Base-by-base conservation (phyloP, 2,113 vertebrate genomes). In the Ornithorhynchus anatinus region DNA sequence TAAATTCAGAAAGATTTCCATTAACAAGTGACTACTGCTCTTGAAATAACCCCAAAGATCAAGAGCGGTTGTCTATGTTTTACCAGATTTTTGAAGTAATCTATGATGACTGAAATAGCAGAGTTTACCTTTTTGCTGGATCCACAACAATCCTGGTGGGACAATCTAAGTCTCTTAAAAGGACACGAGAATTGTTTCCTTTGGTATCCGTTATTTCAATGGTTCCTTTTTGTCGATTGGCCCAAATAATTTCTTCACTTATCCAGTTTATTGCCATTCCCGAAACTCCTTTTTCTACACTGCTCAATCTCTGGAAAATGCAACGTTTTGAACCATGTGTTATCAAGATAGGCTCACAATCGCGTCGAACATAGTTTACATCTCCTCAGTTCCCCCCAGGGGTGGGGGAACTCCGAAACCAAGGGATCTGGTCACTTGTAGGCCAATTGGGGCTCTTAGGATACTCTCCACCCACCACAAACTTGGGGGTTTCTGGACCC, bases 211-310 rank as follows among this genome's bases (percentile, higher is more conserved):
- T 94, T 39, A 57, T 89, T 75, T 94, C 94, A 80, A 99, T 94
- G 50, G 86, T 93, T 82, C 96, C 95, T 76, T 94, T 94, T 69
- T 93, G 89, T 39, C 67, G 89, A 57, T 93, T 94, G 71, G 92
- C 93, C 95, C 96, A 97, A 44, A 96, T 92, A 40, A 98, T 66
- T 20, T 85, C 69, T 69, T 93, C 94, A 79, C 92, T 90, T 84
- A 97, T 88, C 96, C 96, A 99, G 77, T 98, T 94, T 83, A 99
- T 91, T 71, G 94, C 93, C 71, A 99, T 94, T 45, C 95, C 96
- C 12, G 95, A 94, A 71, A 96, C 85, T 59, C 94, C 93, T 92
- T 94, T 94, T 66, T 93, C 94, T 79, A 92, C 82, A 29, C 91
- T 91, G 60, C 91, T 90, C 3, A 98, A 67, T 82, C 85, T 95